Percentiles rank a stretch among this genome's conserved stretches.
These are phyloP conservation scores for Exephanes ischioxanthus DNA, from an alignment of 2,888 invertebrate species.

Conservation along the genomic window DNA sequence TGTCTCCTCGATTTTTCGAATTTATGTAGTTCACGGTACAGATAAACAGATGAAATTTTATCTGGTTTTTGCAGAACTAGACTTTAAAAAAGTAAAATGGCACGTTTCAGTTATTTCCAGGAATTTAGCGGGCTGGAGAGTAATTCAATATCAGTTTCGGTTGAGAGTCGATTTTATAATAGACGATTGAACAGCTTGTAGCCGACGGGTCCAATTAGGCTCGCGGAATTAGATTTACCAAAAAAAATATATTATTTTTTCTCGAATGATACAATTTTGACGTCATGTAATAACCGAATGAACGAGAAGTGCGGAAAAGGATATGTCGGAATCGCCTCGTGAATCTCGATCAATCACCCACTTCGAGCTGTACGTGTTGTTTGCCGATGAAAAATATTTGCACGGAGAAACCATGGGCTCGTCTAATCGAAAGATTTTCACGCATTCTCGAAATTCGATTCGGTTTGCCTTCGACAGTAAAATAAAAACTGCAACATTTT, in stretches of 20 bases:
- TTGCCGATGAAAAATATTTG: slow-evolving; percentile 80
- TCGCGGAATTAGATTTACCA: background rate
- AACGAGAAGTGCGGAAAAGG: slow-evolving; percentile 40
- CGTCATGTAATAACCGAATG: background rate
- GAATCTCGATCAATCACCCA: slow-evolving; percentile 28
- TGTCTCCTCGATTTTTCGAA: background rate
- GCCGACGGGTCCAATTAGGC: background rate
- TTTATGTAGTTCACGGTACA: background rate
- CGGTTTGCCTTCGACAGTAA: too few relatives aligned
- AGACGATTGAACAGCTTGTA: background rate
- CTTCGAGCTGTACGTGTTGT: slow-evolving; percentile 66
- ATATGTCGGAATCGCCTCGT: slow-evolving; percentile 20
- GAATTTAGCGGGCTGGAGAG: background rate
- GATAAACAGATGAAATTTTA: background rate
- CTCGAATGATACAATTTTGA: slow-evolving; percentile 1
- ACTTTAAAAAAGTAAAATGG: background rate
- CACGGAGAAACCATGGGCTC: slow-evolving; percentile 68
- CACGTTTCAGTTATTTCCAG: too few relatives aligned
- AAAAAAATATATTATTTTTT: background rate
- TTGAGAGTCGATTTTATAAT: background rate
- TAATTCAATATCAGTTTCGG: background rate
- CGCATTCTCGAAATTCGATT: too few relatives aligned
- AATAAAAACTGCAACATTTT: too few relatives aligned
- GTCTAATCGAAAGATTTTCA: too few relatives aligned
- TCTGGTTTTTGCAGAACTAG: too few relatives aligned